Evolutionary conservation across 2,113 vertebrate species (phyloP), one percentile per base, ranked within the genome.

Genomic region (Notarius quadriscutis): DNA sequence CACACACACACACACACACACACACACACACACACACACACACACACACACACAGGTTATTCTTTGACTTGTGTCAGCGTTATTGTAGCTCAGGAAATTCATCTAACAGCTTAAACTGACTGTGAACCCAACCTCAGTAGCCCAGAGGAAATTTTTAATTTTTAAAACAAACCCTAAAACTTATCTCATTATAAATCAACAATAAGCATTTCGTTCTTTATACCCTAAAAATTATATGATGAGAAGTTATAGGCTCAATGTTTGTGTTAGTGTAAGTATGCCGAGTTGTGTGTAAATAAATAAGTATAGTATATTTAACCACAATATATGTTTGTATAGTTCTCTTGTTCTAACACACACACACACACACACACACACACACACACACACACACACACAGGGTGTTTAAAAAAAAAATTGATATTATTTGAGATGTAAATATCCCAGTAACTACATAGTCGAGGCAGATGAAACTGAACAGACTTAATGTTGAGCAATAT

Each of bases 1-100:
- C 89, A 90, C 79, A 81, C 63, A 84, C 89, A 87, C 80, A 79
- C 85, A 53, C 89, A 78, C 17, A 62, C 72, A 50, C 83, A 62
- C 75, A 81, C 71, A 63, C 62, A 62, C 58, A 62, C 60, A 22
- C 60, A 62, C 60, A 62, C 58, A 62, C 58, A 62, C 60, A 62
- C 62, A 63, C 22, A 65, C 62, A 63, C 62, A n/a, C 62, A 63
- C 22, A 63, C 25, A 27, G 25, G 11, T 6, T 67, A 67, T 67
- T 14, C 15, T 18, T 41, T 30, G 27, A 30, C 67, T 30, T 34
- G 27, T 34, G 1, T 71, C 17, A 71, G 67, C 27, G 7, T 71
- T 71, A 71, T 7, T 65, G 2, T n/a, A 27, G n/a, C 11, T 27
- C 63, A 65, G 12, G 5, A 65, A 65, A 63, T 63, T 17, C 22